Evolutionary conservation across 2,888 invertebrate species (phyloP), one percentile per base, ranked within the genome.

Genomic region (Sinodicranocentrus sp.): DNA sequence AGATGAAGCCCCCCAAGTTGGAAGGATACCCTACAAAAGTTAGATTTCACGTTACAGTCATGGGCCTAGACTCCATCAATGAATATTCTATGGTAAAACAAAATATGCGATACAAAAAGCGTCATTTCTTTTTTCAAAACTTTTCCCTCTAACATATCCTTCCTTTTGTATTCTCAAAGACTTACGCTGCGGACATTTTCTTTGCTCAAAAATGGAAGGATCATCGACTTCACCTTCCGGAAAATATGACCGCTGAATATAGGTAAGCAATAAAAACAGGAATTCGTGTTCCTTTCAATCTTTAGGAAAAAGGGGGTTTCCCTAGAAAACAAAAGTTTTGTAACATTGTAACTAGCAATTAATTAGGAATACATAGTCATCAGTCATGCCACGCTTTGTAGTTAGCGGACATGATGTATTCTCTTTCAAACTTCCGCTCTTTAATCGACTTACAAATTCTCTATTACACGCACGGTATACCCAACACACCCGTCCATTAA

Each of bases 161-260:
- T 48, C 33, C 59, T 13, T 72, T 44, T 23, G 21, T 19, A 17
- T 5, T 77, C 25, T 86, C 70, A 8, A 83, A 89, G 95, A 97
- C 97, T 0, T 97, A 96, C 89, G 96, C 96, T 0, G 96, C 97
- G 0, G 97, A 97, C 90, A 96, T 97, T 90, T 97, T 97, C 91
- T 97, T 97, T 90, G 96, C 97, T 13, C 97, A 97, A 92, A 96
- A 96, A 1, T 97, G 97, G 97, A 96, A 96, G 90, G 97, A 97
- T 90, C 95, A 96, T 90, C 93, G 97, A 6, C 91, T 97, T 26
- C 92, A 96, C 79, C 91, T 97, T 85, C 96, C 96, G 0, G 97
- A 97, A 91, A 97, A 97, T 89, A 97, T 97, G 97, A 97, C 97
- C 0, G 95, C 95, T 1, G 97, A 97, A 90, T 97, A 97, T 91